Percentiles rank a stretch among this genome's conserved stretches.
Conservation (phyloP, 1,140 invertebrate genomes). For the Drosophila bocki region DNA sequence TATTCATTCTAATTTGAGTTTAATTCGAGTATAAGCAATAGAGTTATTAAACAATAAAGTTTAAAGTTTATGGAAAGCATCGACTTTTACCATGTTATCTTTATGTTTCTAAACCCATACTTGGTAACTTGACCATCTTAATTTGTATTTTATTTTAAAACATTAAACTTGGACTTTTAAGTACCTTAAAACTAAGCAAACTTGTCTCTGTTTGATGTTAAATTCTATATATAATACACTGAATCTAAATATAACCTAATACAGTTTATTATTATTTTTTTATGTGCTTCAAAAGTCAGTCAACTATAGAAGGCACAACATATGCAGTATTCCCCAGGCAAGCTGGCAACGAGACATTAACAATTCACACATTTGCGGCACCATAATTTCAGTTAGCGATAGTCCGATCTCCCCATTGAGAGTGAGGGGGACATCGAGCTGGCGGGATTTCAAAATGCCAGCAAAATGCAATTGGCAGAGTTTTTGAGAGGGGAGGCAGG, state of each 20-base stretch:
- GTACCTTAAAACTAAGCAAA: no score
- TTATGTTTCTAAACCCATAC: no score
- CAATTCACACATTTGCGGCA: slow-evolving; percentile 80
- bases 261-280: neutral
- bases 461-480: slow-evolving; percentile 45
- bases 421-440: neutral
- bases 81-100: no score
- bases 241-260: neutral
- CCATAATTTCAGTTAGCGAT: slow-evolving; percentile 73
- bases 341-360: slow-evolving; percentile 75
- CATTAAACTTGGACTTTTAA: no score
- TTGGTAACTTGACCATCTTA: no score
- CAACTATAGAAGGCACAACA: slow-evolving; percentile 27
- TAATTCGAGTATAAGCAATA: no score
- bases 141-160: no score
- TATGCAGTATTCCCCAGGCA: slow-evolving; percentile 7
- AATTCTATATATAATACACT: neutral
- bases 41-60: no score
- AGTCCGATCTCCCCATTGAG: slow-evolving; percentile 27
- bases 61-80: no score
- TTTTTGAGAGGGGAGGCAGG: neutral
- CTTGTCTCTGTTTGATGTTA: no score
- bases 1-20: no score
- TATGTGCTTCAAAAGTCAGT: slow-evolving; percentile 26
- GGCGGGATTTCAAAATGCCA: slow-evolving; percentile 53